Evolutionary conservation across 1,140 invertebrate genomes (phyloP), one percentile per base, ranked within the genome.

Genomic region (Zaprionus vittiger): DNA sequence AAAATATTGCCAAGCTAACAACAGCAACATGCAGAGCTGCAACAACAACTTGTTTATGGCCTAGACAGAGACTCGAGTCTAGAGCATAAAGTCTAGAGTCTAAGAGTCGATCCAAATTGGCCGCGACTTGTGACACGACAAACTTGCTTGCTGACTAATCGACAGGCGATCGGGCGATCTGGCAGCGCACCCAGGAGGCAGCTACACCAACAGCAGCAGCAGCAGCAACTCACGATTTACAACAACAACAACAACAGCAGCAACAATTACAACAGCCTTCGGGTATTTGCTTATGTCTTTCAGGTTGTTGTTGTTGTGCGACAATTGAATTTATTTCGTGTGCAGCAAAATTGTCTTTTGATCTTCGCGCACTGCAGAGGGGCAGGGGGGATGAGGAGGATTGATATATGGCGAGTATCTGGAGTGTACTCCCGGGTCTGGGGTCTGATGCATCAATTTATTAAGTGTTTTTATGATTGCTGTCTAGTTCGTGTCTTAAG

Each of bases 71-170:
- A 37, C 24, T 22, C 59, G 20, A 28, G 57, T 62, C n/a, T 22
- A 49, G 24, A 44, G 9, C 31, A 34, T 34, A 17, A 4, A 52
- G 22, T 55, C 26, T 52, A 22, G 4, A 22, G 47, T 67, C 56
- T 31, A 31, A 41, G 44, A 54, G 41, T 66, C 68, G 34, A 57
- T 24, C 72, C 41, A 73, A 77, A 77, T 77, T 77, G 74, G 49
- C 24, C 68, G 61, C 55, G n/a, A 47, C 73, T 70, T 70, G 73
- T 75, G 71, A 66, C 70, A 72, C 52, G 63, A 55, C 67, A 20
- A 37, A 60, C 24, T 47, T 34, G 31, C 9, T 59, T 79, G 81
- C 81, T 85, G 82, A 85, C 82, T 84, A 84, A 84, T 85, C 82
- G 68, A 85, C 74, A 67, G 79, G 61, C 74, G 69, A 62, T 61